These are phyloP conservation scores for Drosophila pallidifrons DNA, from an alignment of 1,140 invertebrate species.

Conservation along the genomic window DNA sequence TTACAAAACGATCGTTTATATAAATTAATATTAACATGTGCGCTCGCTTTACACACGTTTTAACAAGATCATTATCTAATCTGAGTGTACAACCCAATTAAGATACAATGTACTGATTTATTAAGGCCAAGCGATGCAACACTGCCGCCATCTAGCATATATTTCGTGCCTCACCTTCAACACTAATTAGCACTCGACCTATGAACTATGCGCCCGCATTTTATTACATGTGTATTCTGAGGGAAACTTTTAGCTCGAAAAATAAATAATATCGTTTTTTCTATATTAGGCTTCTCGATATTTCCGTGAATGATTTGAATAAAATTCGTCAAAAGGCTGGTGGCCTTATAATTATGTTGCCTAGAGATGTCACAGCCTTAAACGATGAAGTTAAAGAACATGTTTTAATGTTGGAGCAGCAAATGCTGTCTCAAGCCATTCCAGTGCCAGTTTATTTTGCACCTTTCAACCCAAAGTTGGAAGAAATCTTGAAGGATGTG, in stretches of 20 bases:
- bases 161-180: not conserved
- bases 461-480: constrained; percentile 90
- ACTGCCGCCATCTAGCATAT: not conserved
- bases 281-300: constrained; percentile 88
- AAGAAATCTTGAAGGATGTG: constrained; percentile 91
- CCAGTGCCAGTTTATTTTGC: constrained; percentile 96
- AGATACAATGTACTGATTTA: not conserved
- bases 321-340: constrained; percentile 93
- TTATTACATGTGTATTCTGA: too few species aligned
- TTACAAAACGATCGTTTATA: too few species aligned
- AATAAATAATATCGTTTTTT: not conserved
- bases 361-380: constrained; percentile 89
- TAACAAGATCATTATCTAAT: not conserved
- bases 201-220: too few species aligned
- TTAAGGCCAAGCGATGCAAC: not conserved
- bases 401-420: constrained; percentile 92
- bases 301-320: constrained; percentile 91
- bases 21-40: too few species aligned
- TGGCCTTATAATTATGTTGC: constrained; percentile 93
- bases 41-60: not conserved
- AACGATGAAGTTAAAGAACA: constrained; percentile 90
- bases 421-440: constrained; percentile 92
- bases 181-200: too few species aligned
- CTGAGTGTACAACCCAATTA: not conserved
- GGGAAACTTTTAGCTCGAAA: not conserved